Percentiles rank a stretch among this genome's conserved stretches.
These are phyloP conservation scores for Crepidodera aurea DNA, from an alignment of 2,888 invertebrate species.

Conservation along the genomic window DNA sequence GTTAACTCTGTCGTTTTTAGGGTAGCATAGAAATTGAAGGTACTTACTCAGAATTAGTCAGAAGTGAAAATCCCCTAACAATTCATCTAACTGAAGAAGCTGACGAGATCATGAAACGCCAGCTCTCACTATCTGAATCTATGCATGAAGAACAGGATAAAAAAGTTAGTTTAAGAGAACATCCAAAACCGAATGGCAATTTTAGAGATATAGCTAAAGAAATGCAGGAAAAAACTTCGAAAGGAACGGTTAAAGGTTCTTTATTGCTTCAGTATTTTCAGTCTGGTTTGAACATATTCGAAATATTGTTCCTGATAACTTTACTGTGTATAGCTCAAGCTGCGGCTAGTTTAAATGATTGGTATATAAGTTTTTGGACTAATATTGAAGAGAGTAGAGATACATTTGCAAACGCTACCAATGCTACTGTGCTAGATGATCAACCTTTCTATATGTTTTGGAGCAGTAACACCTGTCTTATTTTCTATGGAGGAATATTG, in stretches of 20 bases:
- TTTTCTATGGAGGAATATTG: conserved; percentile 69
- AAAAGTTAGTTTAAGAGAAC: conserved; percentile 56
- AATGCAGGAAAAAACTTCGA: conserved; percentile 64
- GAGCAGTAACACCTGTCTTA: conserved; percentile 63
- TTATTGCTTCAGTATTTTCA: conserved; percentile 66
- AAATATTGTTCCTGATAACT: conserved; percentile 35
- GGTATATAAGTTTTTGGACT: conserved; percentile 71
- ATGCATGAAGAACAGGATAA: conserved; percentile 49
- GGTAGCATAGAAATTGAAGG: conserved; percentile 21
- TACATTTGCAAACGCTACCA: background rate
- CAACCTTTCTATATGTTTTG: conserved; percentile 19
- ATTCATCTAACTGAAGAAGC: conserved; percentile 14
- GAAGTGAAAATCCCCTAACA: conserved; percentile 6
- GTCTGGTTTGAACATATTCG: conserved; percentile 64
- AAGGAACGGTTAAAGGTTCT: conserved; percentile 68
- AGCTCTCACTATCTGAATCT: background rate
- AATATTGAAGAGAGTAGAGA: conserved; percentile 21
- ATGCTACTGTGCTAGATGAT: background rate
- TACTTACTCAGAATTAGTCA: conserved; percentile 10
- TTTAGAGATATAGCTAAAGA: conserved; percentile 63
- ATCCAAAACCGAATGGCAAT: conserved; percentile 45
- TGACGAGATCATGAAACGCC: conserved; percentile 39
- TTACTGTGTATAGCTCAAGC: conserved; percentile 68
- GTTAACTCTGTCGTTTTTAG: background rate
- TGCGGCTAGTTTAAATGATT: conserved; percentile 72